Percentiles rank a stretch among this genome's conserved stretches.
These are phyloP conservation scores for Myotis daubentonii DNA, from an alignment of 2,797 vertebrate species.

Conservation along the genomic window DNA sequence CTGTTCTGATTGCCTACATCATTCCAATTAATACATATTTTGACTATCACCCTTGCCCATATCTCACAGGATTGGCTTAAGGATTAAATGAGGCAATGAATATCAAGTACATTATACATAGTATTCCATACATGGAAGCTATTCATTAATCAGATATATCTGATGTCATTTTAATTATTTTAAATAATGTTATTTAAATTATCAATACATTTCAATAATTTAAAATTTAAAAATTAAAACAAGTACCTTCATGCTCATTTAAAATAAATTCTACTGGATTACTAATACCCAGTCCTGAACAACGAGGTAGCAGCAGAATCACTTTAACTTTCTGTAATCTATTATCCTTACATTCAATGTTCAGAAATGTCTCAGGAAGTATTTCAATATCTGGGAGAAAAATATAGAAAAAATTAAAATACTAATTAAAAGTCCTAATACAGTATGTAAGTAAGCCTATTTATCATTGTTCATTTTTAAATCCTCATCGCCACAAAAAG, in stretches of 20 bases:
- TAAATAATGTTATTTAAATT: neutral
- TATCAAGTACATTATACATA: neutral
- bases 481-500: neutral
- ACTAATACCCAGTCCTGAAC: conserved; percentile 91
- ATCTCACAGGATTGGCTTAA: neutral
- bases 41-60: neutral
- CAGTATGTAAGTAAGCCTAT: neutral
- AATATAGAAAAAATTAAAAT: conserved; percentile 6
- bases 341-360: conserved; percentile 84
- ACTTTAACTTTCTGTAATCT: conserved; percentile 88
- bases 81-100: neutral
- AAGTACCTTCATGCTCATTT: conserved; percentile 91
- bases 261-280: conserved; percentile 93
- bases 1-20: neutral
- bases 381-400: conserved; percentile 89
- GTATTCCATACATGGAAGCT: neutral
- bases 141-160: neutral
- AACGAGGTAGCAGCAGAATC: conserved; percentile 91
- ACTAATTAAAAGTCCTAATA: conserved; percentile 29
- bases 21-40: neutral
- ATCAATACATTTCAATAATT: conserved; percentile 19
- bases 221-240: conserved; percentile 36
- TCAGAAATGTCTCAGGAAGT: conserved; percentile 87
- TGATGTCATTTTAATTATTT: neutral
- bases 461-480: conserved; percentile 38